Evolutionary conservation across 2,113 vertebrate genomes (phyloP), one percentile per base, ranked within the genome.

Genomic region (Cygnus buccinator): DNA sequence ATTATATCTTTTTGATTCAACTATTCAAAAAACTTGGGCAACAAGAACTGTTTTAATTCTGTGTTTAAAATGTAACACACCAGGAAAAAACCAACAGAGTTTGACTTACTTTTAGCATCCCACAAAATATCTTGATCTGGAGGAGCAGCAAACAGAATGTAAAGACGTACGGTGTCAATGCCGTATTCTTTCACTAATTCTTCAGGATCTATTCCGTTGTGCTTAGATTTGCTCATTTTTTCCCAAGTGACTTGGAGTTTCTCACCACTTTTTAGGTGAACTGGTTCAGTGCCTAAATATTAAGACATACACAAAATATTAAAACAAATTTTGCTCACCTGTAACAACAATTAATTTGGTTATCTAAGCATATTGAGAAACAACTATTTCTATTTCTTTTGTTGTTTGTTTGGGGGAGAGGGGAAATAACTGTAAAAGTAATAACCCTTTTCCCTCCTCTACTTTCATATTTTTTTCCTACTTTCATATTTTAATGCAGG

Each of bases 141-240:
- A 29, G 99, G 98, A 16, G 98, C 99, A 0, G 99, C 98, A 16
- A 99, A 99, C 8, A 99, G 98, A 55, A 99, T 95, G 96, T 98
- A 99, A 28, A 99, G 99, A 23, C 99, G 98, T 12, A 98, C 94
- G 0, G 99, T 99, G 97, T 99, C 99, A 33, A 99, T 96, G 39
- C 99, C 99, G 7, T 99, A 99, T 92, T 98, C 98, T 62, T 98
- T 95, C 82, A 99, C 97, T 33, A 98, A 94, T 28, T 98, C 98
- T 85, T 98, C 98, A 5, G 99, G 99, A 68, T 99, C 99, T 91
- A 99, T 97, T 7, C 99, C 99, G 1, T 99, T 99, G 97, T 99
- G 98, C 66, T 99, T 99, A 7, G 99, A 99, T 92, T 99, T 99
- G 96, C 99, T 99, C 99, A 99, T 99, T 98, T 99, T 99, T 97